Percentiles rank a stretch among this genome's conserved stretches.
These are phyloP conservation scores for Camponotus floridanus DNA, from an alignment of 1,140 invertebrate genomes.

Conservation along the genomic window DNA sequence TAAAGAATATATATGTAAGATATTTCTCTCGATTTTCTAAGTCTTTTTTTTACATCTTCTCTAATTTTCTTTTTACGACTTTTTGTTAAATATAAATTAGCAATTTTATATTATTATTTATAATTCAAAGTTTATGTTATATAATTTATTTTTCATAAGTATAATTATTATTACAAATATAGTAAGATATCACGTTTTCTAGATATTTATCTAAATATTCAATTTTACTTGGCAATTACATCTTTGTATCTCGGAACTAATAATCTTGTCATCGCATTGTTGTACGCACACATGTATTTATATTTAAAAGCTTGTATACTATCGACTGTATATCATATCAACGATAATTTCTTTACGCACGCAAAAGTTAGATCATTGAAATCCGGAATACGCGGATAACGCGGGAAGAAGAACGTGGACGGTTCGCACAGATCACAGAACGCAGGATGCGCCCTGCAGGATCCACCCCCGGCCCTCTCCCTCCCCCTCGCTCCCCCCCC, in stretches of 20 bases:
- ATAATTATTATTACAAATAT: background rate
- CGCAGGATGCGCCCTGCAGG: constrained; percentile 61
- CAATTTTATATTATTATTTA: background rate
- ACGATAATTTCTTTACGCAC: background rate
- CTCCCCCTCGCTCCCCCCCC: background rate
- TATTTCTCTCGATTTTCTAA: background rate
- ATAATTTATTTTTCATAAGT: background rate
- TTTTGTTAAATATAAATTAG: background rate
- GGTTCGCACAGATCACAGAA: constrained; percentile 62
- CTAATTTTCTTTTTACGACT: background rate
- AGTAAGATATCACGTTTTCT: background rate
- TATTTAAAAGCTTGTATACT: background rate
- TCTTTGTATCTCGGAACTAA: background rate
- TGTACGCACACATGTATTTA: background rate
- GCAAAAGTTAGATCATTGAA: background rate
- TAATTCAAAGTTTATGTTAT: background rate
- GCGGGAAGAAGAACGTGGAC: background rate
- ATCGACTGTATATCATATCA: background rate
- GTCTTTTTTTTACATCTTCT: background rate
- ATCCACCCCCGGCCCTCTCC: constrained; percentile 20
- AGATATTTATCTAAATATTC: background rate
- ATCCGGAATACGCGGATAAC: background rate
- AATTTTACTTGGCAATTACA: background rate
- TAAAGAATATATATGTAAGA: background rate
- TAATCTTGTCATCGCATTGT: background rate